Percentiles rank a stretch among this genome's conserved stretches.
Conservation (phyloP, 2,797 vertebrate genomes). For the Moxostoma hubbsi region DNA sequence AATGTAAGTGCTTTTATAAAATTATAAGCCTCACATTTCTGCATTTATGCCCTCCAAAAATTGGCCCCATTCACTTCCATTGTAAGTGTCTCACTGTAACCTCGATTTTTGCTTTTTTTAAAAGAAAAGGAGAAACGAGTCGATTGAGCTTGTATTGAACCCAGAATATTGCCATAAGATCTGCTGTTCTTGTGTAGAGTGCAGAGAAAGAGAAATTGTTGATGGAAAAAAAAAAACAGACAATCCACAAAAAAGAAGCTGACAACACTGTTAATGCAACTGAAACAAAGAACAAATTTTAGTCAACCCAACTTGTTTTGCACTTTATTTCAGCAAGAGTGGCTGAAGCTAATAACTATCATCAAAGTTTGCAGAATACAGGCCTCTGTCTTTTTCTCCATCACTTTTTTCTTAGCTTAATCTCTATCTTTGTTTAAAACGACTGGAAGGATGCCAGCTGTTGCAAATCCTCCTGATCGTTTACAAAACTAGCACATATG, state of each 20-base stretch:
- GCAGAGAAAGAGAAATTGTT: not conserved
- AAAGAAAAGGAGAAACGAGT: too few species aligned
- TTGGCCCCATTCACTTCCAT: too few species aligned
- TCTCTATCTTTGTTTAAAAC: conserved; percentile 65
- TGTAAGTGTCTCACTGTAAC: too few species aligned
- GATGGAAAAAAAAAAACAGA: not conserved
- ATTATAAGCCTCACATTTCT: too few species aligned
- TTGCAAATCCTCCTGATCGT: conserved; percentile 73
- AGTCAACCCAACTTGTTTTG: conserved; percentile 17
- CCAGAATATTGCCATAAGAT: too few species aligned
- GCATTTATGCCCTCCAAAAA: too few species aligned
- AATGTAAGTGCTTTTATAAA: too few species aligned
- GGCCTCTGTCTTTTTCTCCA: conserved; percentile 37
- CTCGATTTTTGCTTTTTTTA: too few species aligned
- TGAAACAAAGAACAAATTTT: conserved; percentile 17
- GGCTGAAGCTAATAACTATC: conserved; percentile 8
- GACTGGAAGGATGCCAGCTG: conserved; percentile 67
- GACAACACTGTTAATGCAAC: conserved; percentile 1
- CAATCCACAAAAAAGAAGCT: not conserved
- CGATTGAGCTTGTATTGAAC: too few species aligned
- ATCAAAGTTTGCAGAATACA: conserved; percentile 33
- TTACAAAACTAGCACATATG: conserved; percentile 65
- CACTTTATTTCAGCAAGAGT: conserved; percentile 12
- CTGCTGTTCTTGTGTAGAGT: not conserved
- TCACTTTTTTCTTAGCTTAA: conserved; percentile 48